These are phyloP conservation scores for Tenebrio molitor DNA, from an alignment of 1,140 invertebrate genomes.

Conservation along the genomic window DNA sequence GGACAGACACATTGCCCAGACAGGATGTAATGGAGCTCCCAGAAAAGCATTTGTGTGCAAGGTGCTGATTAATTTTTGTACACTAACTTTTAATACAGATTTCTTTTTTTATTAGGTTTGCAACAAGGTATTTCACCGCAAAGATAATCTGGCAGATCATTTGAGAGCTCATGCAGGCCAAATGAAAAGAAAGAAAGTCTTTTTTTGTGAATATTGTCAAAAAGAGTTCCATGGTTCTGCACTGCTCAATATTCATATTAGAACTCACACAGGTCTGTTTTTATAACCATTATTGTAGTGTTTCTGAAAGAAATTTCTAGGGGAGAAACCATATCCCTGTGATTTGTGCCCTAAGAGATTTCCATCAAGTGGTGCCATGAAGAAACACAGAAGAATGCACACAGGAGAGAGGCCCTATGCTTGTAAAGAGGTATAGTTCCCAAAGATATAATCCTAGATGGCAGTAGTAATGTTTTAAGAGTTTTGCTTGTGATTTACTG, in stretches of 20 bases:
- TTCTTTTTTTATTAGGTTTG: constrained; percentile 72
- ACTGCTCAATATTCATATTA: constrained; percentile 77
- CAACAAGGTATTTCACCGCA: constrained; percentile 78
- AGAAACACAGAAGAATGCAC: constrained; percentile 85
- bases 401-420: constrained; percentile 76
- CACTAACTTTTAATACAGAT: constrained; percentile 23
- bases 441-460: too few relatives aligned
- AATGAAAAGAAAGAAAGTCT: constrained; percentile 75
- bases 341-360: constrained; percentile 78
- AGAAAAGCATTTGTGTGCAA: constrained; percentile 73
- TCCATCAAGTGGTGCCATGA: constrained; percentile 78
- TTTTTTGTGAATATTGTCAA: constrained; percentile 75
- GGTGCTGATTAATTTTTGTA: constrained; percentile 63
- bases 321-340: constrained; percentile 76
- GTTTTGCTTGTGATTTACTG: too few relatives aligned
- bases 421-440: constrained; percentile 62
- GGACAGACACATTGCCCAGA: constrained; percentile 80
- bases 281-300: not conserved
- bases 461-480: too few relatives aligned
- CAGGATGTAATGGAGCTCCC: constrained; percentile 77
- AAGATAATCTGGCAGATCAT: constrained; percentile 84
- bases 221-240: constrained; percentile 80
- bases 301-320: constrained; percentile 60
- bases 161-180: constrained; percentile 79
- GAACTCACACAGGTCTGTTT: constrained; percentile 75